A percentile compares a stretch with the other conserved stretches of the same genome.
phyloP scores from a whole-genome alignment of 2,113 vertebrate genomes.

The Larimichthys polyactis region DNA sequence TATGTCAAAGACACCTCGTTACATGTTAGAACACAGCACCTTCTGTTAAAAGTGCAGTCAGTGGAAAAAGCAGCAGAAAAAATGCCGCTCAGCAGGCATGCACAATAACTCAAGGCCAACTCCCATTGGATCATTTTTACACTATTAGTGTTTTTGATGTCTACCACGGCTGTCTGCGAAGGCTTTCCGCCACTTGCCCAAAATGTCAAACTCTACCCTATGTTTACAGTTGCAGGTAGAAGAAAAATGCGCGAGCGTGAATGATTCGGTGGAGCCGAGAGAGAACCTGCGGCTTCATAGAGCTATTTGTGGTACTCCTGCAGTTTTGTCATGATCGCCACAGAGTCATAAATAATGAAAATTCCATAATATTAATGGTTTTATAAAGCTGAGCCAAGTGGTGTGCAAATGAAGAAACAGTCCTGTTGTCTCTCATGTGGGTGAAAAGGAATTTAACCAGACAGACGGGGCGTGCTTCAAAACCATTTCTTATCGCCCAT shows the following conservation, averaged over 20 bases:
- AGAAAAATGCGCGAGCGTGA: not conserved
- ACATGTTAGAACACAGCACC: not conserved
- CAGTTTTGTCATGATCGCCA: not conserved
- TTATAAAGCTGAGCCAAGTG: not conserved
- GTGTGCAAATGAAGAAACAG: not conserved
- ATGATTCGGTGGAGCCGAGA: not conserved
- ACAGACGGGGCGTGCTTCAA: not conserved
- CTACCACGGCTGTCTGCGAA: not conserved
- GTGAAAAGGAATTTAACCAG: not conserved
- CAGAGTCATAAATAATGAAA: conserved; percentile 22
- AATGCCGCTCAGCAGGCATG: not conserved
- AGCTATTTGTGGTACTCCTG: not conserved
- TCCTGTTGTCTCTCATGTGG: not conserved
- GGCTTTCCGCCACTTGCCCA: not conserved
- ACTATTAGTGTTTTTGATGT: conserved; percentile 6
- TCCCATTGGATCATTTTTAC: not conserved
- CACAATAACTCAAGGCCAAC: not conserved
- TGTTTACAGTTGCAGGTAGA: not conserved
- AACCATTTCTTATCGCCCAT: not conserved
- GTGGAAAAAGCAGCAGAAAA: not conserved
- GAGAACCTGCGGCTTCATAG: not conserved
- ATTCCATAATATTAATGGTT: conserved; percentile 9
- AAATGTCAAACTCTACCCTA: not conserved
- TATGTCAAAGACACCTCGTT: not conserved
- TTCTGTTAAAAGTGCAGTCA: not conserved